Conservation (phyloP, 1,140 invertebrate genomes). For the Apis cerana region DNA sequence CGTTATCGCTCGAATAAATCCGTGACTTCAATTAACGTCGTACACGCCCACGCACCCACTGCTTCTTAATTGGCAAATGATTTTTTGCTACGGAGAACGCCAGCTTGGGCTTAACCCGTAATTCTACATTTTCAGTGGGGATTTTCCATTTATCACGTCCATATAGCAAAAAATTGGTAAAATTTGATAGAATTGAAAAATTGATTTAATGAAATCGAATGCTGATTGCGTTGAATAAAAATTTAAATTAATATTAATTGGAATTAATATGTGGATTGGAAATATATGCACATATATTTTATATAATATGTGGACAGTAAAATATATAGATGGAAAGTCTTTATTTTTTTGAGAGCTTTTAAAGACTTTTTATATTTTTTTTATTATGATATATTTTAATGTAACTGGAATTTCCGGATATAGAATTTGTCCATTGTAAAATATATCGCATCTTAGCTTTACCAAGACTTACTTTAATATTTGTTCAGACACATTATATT, state of each 20-base stretch:
- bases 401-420: no score
- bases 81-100: conserved; percentile 11
- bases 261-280: not conserved
- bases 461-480: no score
- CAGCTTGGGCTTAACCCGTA: not conserved
- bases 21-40: conserved; percentile 32
- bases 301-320: no score
- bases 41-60: conserved; percentile 1
- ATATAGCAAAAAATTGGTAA: not conserved
- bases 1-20: conserved; percentile 33
- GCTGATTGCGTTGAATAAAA: not conserved
- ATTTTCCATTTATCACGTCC: not conserved
- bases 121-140: not conserved
- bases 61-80: conserved; percentile 31
- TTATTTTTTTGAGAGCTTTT: not conserved
- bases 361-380: not conserved
- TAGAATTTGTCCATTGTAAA: no score
- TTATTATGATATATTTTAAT: not conserved
- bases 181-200: not conserved
- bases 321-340: not conserved
- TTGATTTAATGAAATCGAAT: not conserved
- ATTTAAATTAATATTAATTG: not conserved
- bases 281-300: no score
- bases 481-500: no score
- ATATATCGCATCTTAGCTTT: no score